Conservation (phyloP, 2,797 vertebrate species). For the Neopelma chrysocephalum region DNA sequence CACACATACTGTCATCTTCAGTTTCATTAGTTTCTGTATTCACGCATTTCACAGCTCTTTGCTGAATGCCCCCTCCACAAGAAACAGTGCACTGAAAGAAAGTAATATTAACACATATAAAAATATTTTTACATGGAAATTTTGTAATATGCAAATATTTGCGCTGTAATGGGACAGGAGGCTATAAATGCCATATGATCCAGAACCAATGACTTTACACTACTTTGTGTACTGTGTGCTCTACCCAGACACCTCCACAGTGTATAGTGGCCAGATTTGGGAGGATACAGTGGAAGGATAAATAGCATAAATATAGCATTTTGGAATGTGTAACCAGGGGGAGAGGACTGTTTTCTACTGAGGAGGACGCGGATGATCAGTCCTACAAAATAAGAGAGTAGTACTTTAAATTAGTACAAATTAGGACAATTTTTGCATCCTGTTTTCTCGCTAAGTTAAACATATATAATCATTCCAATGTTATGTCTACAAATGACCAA, state of each 20-base stretch:
- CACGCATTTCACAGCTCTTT: slow-evolving; percentile 69
- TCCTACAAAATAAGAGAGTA: background rate
- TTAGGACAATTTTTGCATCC: background rate
- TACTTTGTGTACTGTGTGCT: background rate
- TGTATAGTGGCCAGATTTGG: background rate
- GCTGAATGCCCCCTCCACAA: slow-evolving; percentile 77
- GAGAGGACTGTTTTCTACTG: background rate
- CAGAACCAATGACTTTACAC: background rate
- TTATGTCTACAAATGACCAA: background rate
- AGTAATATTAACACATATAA: background rate
- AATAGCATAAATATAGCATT: background rate
- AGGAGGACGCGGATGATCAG: background rate
- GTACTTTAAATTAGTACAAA: background rate
- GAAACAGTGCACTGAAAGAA: slow-evolving; percentile 75
- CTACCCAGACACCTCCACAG: background rate
- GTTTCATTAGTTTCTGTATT: slow-evolving; percentile 57
- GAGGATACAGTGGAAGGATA: background rate
- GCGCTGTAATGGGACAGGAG: background rate
- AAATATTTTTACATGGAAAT: background rate
- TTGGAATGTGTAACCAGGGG: background rate
- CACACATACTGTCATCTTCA: slow-evolving; percentile 60
- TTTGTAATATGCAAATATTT: background rate
- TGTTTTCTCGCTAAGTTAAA: background rate
- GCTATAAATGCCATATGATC: background rate
- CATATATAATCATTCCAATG: background rate